These are phyloP conservation scores for Phataginus tetradactyla DNA, from an alignment of 2,797 vertebrate species.

Conservation along the genomic window DNA sequence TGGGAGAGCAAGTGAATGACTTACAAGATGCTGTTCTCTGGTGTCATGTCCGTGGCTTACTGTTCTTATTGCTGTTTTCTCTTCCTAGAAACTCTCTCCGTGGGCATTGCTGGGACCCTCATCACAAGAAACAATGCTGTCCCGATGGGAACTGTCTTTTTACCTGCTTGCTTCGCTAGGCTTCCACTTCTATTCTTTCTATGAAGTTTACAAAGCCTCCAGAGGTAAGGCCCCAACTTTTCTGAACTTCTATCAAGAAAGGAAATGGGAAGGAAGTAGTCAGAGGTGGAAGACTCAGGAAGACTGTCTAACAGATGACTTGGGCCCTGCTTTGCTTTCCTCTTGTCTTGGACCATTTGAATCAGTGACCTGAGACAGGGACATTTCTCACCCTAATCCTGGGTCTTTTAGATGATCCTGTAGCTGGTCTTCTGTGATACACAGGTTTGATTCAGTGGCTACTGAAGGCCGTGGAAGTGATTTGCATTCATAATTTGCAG, in stretches of 20 bases:
- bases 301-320: background rate
- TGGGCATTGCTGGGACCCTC: background rate
- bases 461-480: background rate
- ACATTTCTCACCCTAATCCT: background rate
- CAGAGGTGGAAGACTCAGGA: background rate
- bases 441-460: background rate
- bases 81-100: background rate
- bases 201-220: conserved; percentile 86
- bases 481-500: background rate
- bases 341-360: background rate
- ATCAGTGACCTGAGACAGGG: background rate
- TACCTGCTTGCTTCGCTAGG: conserved; percentile 84
- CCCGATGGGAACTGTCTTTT: conserved; percentile 83
- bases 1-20: background rate
- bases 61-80: background rate
- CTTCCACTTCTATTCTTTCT: conserved; percentile 88
- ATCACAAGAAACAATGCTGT: conserved; percentile 72
- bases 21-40: background rate
- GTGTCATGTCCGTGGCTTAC: background rate
- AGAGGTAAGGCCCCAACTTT: conserved; percentile 80
- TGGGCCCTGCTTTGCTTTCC: background rate
- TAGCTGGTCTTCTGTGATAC: background rate
- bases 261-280: background rate
- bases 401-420: background rate
- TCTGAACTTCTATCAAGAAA: background rate